Evolutionary conservation across 2,888 invertebrate species (phyloP), one percentile per base, ranked within the genome.

Genomic region (Caenorhabditis zanzibari): DNA sequence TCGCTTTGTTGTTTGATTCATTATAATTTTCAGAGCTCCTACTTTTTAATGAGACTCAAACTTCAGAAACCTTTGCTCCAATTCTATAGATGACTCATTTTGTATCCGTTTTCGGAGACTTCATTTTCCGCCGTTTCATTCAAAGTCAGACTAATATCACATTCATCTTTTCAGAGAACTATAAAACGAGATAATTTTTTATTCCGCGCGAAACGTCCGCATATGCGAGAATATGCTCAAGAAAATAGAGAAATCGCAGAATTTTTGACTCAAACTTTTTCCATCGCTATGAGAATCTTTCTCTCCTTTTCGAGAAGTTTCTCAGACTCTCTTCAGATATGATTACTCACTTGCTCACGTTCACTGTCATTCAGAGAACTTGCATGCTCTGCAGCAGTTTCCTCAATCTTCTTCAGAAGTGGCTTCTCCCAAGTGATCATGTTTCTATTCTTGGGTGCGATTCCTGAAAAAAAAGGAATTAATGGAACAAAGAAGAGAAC

Each of bases 391-490:
- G 91, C 91, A 7, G 92, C 92, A 0, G 92, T 92, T 69, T 92
- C 92, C 56, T 92, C 92, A 69, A 92, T 92, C 61, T 92, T 92
- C 74, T 85, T 85, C 47, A 92, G 85, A 74, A 92, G 79, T 24
- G 92, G 92, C 75, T 92, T 92, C 75, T 92, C 92, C 92, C 92
- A 92, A 44, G 88, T 90, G 85, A 92, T 91, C 91, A 92, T 91
- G 84, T 91, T 90, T 38, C 92, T 87, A 66, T 92, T 91, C 68
- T 90, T 89, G n/a, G 90, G 90, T 2, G 90, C 89, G 19, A 91
- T 87, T 1, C 91, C 90, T 90, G 72, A 47, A 72, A 73, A 44
- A 22, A 22, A 26, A 19, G 38, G 26, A 72, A 52, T 47, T 66
- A 26, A 24, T 19, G 3, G 19, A 28, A 38, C 1, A 41, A 24